Conservation (phyloP, 1,140 invertebrate species). For the Halyomorpha halys region DNA sequence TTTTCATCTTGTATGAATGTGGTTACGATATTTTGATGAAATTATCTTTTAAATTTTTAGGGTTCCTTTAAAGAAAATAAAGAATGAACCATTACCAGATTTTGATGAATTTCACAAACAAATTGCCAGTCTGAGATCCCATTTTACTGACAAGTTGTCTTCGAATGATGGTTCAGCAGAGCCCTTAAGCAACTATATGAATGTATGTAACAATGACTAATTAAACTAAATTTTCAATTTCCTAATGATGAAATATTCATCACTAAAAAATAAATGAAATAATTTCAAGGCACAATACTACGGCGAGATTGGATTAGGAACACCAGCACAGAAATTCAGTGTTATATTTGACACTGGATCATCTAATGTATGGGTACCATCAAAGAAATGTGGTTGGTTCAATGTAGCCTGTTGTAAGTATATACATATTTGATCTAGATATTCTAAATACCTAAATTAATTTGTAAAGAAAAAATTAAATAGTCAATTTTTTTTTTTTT, state of each 20-base stretch:
- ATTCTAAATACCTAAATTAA: no score
- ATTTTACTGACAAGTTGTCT: not conserved
- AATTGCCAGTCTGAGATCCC: no score
- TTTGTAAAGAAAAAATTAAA: no score
- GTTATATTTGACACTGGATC: constrained; percentile 98
- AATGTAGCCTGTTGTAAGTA: constrained; percentile 91
- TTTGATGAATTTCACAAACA: no score
- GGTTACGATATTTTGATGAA: no score
- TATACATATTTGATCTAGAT: no score
- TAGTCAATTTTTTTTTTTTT: constrained; percentile 8
- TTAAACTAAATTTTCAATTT: not conserved
- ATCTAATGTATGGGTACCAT: constrained; percentile 97
- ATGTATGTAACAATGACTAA: constrained; percentile 1
- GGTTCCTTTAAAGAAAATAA: no score
- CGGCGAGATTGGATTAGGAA: constrained; percentile 85
- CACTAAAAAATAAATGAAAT: constrained; percentile 7
- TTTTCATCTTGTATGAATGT: no score
- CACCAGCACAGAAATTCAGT: constrained; percentile 83
- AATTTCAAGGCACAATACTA: constrained; percentile 87
- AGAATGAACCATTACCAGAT: no score
- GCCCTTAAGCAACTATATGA: constrained; percentile 23
- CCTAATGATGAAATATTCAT: not conserved
- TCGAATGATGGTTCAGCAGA: not conserved
- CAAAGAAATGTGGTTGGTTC: constrained; percentile 81
- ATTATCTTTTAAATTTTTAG: no score